Evolutionary conservation across 2,797 vertebrate genomes (phyloP).

Genomic region (Allobates femoralis): DNA sequence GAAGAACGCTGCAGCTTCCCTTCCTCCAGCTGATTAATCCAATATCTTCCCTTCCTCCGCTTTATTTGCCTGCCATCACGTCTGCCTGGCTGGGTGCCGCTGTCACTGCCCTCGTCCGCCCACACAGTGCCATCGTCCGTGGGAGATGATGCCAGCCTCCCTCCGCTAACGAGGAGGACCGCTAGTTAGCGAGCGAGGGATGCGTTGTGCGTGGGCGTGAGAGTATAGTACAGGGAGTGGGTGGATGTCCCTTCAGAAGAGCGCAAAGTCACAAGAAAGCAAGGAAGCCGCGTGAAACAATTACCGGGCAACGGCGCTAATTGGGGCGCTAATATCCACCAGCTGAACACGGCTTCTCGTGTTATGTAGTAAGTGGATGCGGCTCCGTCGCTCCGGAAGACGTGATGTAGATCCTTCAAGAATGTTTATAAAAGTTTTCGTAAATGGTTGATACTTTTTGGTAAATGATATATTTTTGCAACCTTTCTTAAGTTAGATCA

Average conservation of each 20-base stretch:
- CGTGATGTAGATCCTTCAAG: background rate
- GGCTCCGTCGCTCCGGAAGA: background rate
- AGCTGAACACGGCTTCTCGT: background rate
- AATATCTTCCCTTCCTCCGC: slow-evolving; percentile 48
- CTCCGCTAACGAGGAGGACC: slow-evolving; percentile 48
- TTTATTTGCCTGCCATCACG: slow-evolving; percentile 49
- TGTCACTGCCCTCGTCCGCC: slow-evolving; percentile 48
- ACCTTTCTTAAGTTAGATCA: background rate
- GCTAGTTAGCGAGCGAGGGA: slow-evolving; percentile 38
- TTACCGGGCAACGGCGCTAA: background rate
- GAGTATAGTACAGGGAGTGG: slow-evolving; percentile 39
- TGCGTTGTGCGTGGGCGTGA: slow-evolving; percentile 34
- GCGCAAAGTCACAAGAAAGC: slow-evolving; percentile 32
- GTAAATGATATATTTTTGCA: background rate
- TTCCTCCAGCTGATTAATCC: slow-evolving; percentile 53
- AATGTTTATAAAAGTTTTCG: background rate
- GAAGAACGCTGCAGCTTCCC: background rate
- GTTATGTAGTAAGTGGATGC: background rate
- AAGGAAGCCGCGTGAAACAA: slow-evolving; percentile 1
- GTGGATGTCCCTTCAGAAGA: slow-evolving; percentile 55
- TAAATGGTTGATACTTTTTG: background rate
- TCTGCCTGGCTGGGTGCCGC: slow-evolving; percentile 57
- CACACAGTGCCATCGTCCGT: slow-evolving; percentile 57
- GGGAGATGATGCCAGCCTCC: slow-evolving; percentile 57
- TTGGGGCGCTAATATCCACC: background rate